Base-by-base conservation (phyloP, 2,797 vertebrate species). In the Myotis planiceps region DNA sequence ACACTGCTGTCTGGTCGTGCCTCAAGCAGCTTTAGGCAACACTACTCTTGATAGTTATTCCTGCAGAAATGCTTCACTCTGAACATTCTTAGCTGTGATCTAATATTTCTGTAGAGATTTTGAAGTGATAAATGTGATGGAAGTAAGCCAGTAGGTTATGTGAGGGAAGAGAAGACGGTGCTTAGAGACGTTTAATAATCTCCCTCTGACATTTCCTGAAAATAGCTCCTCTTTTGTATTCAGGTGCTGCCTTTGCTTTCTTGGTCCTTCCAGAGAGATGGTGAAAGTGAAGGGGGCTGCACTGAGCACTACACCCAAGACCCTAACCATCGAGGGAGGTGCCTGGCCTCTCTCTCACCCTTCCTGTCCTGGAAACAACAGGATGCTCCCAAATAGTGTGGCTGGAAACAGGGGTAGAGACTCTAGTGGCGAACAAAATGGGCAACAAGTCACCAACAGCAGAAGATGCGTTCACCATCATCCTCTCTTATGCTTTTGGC, bases 61-160 rank as follows among this genome's bases (percentile, higher is more conserved):
- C 95, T 72, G 72, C 10, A 88, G 72, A 96, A 95, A 83, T 87
- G 58, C 51, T 45, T 63, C 75, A 42, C 87, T 75, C 66, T 29
- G 89, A 37, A 92, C 94, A 92, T 53, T 78, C 71, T 55, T 63
- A 86, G 95, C 92, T 95, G 92, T 88, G 92, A 96, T 82, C 84
- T 94, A 96, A 85, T 96, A 96, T 93, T 95, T 95, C 94, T 88
- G 78, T 25, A 94, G 72, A 96, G 87, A 85, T 55, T 85, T 2
- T n/a, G 58, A 91, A 90, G 93, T 96, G 97, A 96, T 96, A 97
- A 96, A 88, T 79, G 87, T 45, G 47, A 72, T 90, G 94, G 95
- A 94, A 55, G 81, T 58, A 37, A 42, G 94, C 91, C 96, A 97
- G 23, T 8, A 71, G 94, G 80, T 96, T 85, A 93, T 2, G 25